Conservation (phyloP, 2,888 invertebrate species). For the Polietes domitor region DNA sequence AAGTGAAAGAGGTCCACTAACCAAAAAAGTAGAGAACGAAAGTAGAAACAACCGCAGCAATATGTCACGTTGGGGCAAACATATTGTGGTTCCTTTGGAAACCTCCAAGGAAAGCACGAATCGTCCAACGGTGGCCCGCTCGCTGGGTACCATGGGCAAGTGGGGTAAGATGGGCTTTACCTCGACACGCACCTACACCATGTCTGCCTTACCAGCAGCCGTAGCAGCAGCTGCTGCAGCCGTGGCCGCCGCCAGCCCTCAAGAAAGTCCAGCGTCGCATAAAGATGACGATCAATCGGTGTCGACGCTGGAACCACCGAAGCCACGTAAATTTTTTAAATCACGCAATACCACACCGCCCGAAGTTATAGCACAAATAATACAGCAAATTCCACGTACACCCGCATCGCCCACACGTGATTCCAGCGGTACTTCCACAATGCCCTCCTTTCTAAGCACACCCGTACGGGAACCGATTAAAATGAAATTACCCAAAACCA, state of each 20-base stretch:
- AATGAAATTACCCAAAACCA: slow-evolving; percentile 77
- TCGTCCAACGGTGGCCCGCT: slow-evolving; percentile 92
- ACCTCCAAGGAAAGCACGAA: slow-evolving; percentile 89
- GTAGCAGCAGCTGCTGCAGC: slow-evolving; percentile 71
- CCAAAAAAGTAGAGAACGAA: neutral
- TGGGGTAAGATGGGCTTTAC: slow-evolving; percentile 98
- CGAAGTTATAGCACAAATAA: slow-evolving; percentile 80
- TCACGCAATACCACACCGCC: slow-evolving; percentile 87
- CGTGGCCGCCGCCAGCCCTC: slow-evolving; percentile 71
- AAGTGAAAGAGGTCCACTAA: neutral
- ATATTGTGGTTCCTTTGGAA: slow-evolving; percentile 85
- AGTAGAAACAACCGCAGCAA: slow-evolving; percentile 52
- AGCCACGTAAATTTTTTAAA: slow-evolving; percentile 95
- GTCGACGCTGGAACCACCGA: slow-evolving; percentile 82
- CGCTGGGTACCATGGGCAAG: slow-evolving; percentile 94
- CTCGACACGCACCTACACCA: slow-evolving; percentile 86
- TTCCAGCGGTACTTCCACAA: slow-evolving; percentile 55
- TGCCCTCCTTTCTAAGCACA: slow-evolving; percentile 61
- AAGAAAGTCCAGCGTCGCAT: slow-evolving; percentile 72
- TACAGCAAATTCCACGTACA: slow-evolving; percentile 77
- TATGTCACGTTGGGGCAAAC: slow-evolving; percentile 86
- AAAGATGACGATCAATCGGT: slow-evolving; percentile 77
- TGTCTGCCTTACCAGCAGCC: slow-evolving; percentile 76
- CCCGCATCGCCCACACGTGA: slow-evolving; percentile 77
- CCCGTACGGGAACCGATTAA: slow-evolving; percentile 75